These are phyloP conservation scores for Paralichthys olivaceus DNA, from an alignment of 2,113 vertebrate genomes.

Conservation along the genomic window DNA sequence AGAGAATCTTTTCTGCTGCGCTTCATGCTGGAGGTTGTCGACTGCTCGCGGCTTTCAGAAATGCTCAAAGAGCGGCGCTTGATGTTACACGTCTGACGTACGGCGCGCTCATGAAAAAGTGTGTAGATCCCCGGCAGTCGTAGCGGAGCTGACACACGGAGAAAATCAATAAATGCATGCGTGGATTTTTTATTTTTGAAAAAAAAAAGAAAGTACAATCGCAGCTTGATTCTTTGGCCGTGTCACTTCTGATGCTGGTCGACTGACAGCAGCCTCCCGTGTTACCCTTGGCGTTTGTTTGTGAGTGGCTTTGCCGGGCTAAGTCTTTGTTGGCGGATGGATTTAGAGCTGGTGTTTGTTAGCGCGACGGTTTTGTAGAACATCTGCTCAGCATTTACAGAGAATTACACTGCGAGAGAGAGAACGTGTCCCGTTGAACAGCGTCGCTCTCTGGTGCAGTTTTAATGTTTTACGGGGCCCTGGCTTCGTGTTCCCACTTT, in stretches of 20 bases:
- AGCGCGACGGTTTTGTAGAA: slow-evolving; percentile 35
- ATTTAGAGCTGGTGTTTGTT: slow-evolving; percentile 33
- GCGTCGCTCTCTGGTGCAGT: slow-evolving; percentile 33
- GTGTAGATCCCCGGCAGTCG: slow-evolving; percentile 5
- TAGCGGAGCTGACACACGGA: background rate
- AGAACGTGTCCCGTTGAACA: slow-evolving; percentile 14
- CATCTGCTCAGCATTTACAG: slow-evolving; percentile 62
- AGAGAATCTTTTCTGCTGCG: slow-evolving; percentile 36
- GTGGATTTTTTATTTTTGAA: no score
- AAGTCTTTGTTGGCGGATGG: slow-evolving; percentile 64
- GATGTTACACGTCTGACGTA: slow-evolving; percentile 37
- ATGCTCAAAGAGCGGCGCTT: slow-evolving; percentile 10
- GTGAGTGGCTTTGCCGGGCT: slow-evolving; percentile 54
- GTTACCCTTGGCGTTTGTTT: slow-evolving; percentile 44
- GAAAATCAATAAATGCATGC: slow-evolving; percentile 9
- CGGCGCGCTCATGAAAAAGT: slow-evolving; percentile 13
- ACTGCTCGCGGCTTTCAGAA: slow-evolving; percentile 19
- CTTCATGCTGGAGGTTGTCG: slow-evolving; percentile 27
- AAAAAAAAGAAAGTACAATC: no score
- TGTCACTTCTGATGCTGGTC: slow-evolving; percentile 25
- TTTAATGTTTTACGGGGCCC: slow-evolving; percentile 30
- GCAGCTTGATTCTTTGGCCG: background rate
- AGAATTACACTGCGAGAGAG: slow-evolving; percentile 32
- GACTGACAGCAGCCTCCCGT: slow-evolving; percentile 27
- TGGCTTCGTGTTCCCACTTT: slow-evolving; percentile 6